phyloP scores from a whole-genome alignment of 2,797 vertebrate species.

The Hydrocynus forskahlii region DNA sequence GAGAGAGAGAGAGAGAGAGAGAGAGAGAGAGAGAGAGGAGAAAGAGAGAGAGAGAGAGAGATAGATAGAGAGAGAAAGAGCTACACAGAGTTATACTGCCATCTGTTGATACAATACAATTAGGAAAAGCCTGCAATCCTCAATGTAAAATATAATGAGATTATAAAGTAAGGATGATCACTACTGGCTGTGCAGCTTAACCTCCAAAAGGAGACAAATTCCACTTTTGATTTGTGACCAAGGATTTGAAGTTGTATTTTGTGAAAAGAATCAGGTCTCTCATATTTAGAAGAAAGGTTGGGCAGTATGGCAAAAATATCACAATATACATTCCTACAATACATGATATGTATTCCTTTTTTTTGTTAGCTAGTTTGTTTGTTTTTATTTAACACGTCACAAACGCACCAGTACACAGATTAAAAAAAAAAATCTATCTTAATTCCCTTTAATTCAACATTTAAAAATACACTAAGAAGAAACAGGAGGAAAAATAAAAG shows the following conservation, averaged over 20 bases:
- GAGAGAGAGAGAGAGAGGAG: constrained; percentile 17
- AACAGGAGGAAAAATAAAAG: too few species aligned
- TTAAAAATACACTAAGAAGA: too few species aligned
- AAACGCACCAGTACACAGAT: too few species aligned
- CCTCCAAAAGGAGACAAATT: background rate
- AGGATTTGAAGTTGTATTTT: background rate
- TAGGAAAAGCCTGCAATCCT: background rate
- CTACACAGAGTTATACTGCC: constrained; percentile 56
- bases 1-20: constrained; percentile 2
- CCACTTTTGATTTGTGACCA: background rate
- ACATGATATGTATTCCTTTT: too few species aligned
- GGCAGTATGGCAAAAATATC: background rate
- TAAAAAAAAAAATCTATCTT: too few species aligned
- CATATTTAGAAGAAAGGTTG: background rate
- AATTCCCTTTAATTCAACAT: too few species aligned
- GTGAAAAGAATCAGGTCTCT: background rate
- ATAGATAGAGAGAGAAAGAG: background rate
- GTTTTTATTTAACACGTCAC: too few species aligned
- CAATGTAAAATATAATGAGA: background rate
- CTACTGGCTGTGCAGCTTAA: background rate
- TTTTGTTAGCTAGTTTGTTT: too few species aligned
- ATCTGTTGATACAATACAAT: constrained; percentile 52
- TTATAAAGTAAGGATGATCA: background rate
- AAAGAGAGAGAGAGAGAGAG: constrained; percentile 6
- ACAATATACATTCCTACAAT: background rate